Evolutionary conservation across 2,888 invertebrate species (phyloP), one percentile per base, ranked within the genome.

Genomic region (Heteromyza rotundicornis): DNA sequence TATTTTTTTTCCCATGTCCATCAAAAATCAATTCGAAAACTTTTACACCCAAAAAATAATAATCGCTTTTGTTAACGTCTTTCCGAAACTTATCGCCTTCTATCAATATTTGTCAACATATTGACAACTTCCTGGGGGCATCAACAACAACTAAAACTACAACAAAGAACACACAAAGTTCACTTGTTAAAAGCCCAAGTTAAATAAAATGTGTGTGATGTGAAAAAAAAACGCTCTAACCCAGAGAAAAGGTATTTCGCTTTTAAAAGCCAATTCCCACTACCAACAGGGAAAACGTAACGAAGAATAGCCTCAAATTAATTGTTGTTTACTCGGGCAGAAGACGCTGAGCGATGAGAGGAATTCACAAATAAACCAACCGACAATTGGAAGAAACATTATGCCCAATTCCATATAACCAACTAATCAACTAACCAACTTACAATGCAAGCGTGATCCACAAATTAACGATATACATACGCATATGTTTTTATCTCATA

Each of bases 181-280:
- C 5, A 40, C n/a, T 14, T 40, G 12, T 40, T 24, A 51, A 23
- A 20, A 51, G 27, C 22, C 22, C 35, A 58, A 40, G n/a, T 22
- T n/a, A 58, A 17, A 52, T 22, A 52, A 16, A 35, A 35, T 40
- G 57, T 53, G 51, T 49, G 22, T 23, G 52, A 40, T 27, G 32
- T 35, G 27, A 23, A 50, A 54, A 58, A 32, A 5, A 32, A 32
- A 32, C 7, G 12, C 32, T 32, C 32, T 32, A 12, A 8, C 5
- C 12, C 7, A 5, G 32, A 8, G 61, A 40, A 61, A 40, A 51
- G 35, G 27, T 61, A 57, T 56, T 57, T 61, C 57, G 57, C n/a
- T n/a, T n/a, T n/a, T n/a, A n/a, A 61, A 56, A 47, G 52, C 55
- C 60, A 51, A 55, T 60, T 53, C 44, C 44, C 32, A 32, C 51